Percentiles rank a stretch among this genome's conserved stretches.
Evolutionary conservation across 2,888 invertebrate species (phyloP).

Genomic region (Muscina levida): DNA sequence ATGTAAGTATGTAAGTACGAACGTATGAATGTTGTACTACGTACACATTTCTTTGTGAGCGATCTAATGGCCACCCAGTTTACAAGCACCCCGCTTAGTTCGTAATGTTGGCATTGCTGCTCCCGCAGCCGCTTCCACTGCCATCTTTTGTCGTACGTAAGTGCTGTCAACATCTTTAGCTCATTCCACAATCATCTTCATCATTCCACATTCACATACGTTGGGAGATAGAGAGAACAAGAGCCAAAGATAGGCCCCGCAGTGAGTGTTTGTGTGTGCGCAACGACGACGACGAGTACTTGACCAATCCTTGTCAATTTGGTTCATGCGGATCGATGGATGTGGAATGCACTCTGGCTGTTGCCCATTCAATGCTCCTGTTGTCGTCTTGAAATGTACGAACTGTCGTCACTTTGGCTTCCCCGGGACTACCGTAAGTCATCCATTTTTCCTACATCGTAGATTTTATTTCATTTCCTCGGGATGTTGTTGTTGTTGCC

Average conservation of each 20-base stretch:
- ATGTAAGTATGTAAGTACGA: background rate
- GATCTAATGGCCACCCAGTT: slow-evolving; percentile 65
- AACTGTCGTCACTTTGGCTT: slow-evolving; percentile 51
- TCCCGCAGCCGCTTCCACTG: slow-evolving; percentile 18
- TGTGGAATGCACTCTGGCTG: slow-evolving; percentile 36
- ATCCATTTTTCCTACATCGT: slow-evolving; percentile 16
- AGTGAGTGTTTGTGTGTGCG: background rate
- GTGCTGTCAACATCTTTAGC: slow-evolving; percentile 60
- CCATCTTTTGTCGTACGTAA: slow-evolving; percentile 59
- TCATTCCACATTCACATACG: slow-evolving; percentile 42
- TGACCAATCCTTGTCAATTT: slow-evolving; percentile 49
- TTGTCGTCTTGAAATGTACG: slow-evolving; percentile 24
- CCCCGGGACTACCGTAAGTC: slow-evolving; percentile 48
- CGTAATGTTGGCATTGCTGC: slow-evolving; percentile 46
- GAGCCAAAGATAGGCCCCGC: background rate
- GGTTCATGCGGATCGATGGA: slow-evolving; percentile 12
- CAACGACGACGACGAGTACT: slow-evolving; percentile 37
- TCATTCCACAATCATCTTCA: slow-evolving; percentile 55
- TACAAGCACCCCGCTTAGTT: slow-evolving; percentile 62
- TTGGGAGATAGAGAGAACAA: slow-evolving; percentile 37
- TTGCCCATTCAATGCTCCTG: slow-evolving; percentile 32
- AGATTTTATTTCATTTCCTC: slow-evolving; percentile 27
- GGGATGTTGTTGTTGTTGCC: slow-evolving; percentile 16
- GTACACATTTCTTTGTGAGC: slow-evolving; percentile 44
- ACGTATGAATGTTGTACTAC: slow-evolving; percentile 12